Percentiles rank a stretch among this genome's conserved stretches.
Evolutionary conservation across 2,113 vertebrate genomes (phyloP).

Genomic region (Anas platyrhynchos): DNA sequence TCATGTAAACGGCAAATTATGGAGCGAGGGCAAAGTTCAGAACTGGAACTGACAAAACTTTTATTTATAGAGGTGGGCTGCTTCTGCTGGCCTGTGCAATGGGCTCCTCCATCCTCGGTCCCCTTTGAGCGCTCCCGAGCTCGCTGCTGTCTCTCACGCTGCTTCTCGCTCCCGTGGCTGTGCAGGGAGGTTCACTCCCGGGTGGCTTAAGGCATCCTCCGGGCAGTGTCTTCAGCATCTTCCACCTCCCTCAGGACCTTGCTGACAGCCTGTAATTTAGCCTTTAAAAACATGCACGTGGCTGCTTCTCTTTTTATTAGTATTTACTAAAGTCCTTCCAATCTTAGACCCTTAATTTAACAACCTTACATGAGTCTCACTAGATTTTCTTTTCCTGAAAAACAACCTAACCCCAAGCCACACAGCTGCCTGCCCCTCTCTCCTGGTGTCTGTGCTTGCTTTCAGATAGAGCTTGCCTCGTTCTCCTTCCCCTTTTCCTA

Average conservation of each 20-base stretch:
- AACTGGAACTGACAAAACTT: neutral
- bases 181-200: rapidly evolving
- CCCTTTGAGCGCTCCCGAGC: neutral
- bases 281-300: neutral
- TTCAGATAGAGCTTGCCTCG: neutral
- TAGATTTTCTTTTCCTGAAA: neutral
- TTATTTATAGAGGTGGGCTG: neutral
- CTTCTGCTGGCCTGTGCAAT: neutral
- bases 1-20: neutral
- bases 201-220: neutral
- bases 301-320: neutral
- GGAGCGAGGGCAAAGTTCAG: conserved; percentile 19
- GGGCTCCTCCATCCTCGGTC: neutral
- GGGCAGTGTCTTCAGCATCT: neutral
- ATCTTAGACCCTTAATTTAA: conserved; percentile 15
- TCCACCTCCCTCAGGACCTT: neutral
- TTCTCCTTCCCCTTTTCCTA: neutral
- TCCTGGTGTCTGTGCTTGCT: neutral
- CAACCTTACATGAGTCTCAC: neutral
- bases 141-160: rapidly evolving
- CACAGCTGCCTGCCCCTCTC: neutral
- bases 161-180: neutral
- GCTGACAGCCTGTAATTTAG: neutral
- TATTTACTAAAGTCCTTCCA: conserved; percentile 8
- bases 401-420: neutral